Percentiles rank a stretch among this genome's conserved stretches.
These are phyloP conservation scores for Apocrypta bakeri DNA, from an alignment of 1,140 invertebrate genomes.

Conservation along the genomic window DNA sequence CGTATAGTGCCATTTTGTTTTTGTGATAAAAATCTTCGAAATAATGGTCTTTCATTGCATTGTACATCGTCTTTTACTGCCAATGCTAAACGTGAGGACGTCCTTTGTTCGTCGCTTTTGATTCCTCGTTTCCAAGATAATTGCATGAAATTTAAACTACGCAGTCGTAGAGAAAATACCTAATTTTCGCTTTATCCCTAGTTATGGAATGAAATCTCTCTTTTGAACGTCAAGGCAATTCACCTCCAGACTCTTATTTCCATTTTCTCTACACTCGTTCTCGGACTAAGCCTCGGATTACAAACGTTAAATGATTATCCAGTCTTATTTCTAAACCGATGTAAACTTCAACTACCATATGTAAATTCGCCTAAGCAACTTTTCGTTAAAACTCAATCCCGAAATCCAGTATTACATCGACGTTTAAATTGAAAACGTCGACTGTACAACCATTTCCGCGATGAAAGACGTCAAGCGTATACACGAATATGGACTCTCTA, in stretches of 20 bases:
- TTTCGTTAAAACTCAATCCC: background rate
- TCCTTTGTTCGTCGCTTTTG: constrained; percentile 5
- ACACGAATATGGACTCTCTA: background rate
- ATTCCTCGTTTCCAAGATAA: constrained; percentile 11
- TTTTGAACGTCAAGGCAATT: constrained; percentile 23
- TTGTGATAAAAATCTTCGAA: too few species aligned
- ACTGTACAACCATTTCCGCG: background rate
- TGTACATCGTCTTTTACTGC: background rate
- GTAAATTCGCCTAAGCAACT: background rate
- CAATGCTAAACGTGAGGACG: background rate
- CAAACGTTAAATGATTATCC: background rate
- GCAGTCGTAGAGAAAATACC: background rate
- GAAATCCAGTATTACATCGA: background rate
- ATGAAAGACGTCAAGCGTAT: constrained; percentile 47
- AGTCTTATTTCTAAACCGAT: background rate
- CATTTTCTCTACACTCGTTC: background rate
- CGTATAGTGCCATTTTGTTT: too few species aligned
- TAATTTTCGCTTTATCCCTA: constrained; percentile 36
- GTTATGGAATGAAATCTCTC: constrained; percentile 12
- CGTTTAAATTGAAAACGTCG: background rate
- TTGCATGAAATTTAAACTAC: constrained; percentile 34
- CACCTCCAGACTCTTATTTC: constrained; percentile 27
- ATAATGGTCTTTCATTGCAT: too few species aligned
- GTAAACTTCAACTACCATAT: background rate
- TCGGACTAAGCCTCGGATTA: background rate